Evolutionary conservation across 2,888 invertebrate genomes (phyloP).

Genomic region (Labia minor): DNA sequence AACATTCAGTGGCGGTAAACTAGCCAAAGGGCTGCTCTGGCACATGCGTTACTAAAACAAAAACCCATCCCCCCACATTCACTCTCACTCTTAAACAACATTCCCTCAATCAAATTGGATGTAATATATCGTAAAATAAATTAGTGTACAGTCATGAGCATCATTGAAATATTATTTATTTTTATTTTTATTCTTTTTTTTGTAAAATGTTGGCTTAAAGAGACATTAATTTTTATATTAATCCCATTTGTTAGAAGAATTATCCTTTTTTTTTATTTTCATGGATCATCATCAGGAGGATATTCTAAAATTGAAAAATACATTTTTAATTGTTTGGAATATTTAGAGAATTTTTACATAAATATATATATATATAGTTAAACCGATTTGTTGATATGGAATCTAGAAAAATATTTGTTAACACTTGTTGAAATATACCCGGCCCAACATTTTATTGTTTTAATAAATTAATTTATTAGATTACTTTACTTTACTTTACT

Average conservation of each 20-base stretch:
- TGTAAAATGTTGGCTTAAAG: neutral
- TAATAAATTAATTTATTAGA: too few species aligned
- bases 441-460: too few species aligned
- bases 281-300: neutral
- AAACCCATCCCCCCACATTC: neutral
- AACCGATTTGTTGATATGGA: too few species aligned
- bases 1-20: neutral
- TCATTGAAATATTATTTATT: neutral
- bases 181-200: too few species aligned
- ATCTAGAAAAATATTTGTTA: too few species aligned
- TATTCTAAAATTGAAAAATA: too few species aligned
- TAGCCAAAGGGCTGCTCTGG: neutral
- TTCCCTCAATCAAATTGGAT: neutral
- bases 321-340: too few species aligned
- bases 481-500: too few species aligned
- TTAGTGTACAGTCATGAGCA: neutral
- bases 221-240: neutral
- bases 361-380: too few species aligned
- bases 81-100: too few species aligned
- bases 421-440: too few species aligned
- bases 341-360: too few species aligned
- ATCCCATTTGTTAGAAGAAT: neutral
- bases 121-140: neutral
- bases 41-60: neutral
- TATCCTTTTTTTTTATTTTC: neutral